Base-by-base conservation (phyloP, 2,113 vertebrate genomes). In the Oenanthe melanoleuca region DNA sequence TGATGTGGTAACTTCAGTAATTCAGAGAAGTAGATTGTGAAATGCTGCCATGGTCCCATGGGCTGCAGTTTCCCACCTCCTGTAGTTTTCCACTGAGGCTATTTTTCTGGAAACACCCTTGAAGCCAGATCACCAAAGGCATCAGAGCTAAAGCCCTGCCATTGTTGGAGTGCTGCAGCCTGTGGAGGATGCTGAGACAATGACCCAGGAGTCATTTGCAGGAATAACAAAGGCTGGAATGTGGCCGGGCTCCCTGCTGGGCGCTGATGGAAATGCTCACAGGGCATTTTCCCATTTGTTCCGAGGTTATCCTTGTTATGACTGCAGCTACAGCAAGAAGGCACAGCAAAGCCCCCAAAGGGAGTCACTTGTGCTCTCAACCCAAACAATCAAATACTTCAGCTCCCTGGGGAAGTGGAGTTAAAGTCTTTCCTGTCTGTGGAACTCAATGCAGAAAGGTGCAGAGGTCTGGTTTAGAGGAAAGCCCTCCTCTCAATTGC, bases 201-300 rank as follows among this genome's bases (percentile, higher is more conserved):
- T 86, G 80, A 78, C 44, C 59, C 47, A 4, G 38, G 12, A 61
- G 67, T 52, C 56, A 72, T 78, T 8, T 34, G 38, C 52, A 60
- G 87, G 10, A 95, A 83, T 34, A 81, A 65, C 69, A 83, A 34
- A 74, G 9, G 29, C 89, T 94, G 93, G 87, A 91, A 59, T 12
- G 52, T 21, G 65, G 80, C 80, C 77, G 28, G 80, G 11, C 33
- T 84, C 67, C 82, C 77, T 29, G 38, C 71, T 80, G 93, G 28
- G 69, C 37, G 5, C 60, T 89, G 95, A 63, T 11, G 21, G 80
- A 74, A 85, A 34, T 10, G 45, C 63, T 83, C 53, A 0, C 71
- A 29, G 45, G 34, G 24, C 31, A 47, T 7, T 81, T 47, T 24
- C 16, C 37, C 26, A 15, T 60, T 91, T 92, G 59, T 65, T 80